A percentile compares a stretch with the other conserved stretches of the same genome.
These are phyloP conservation scores for Lysandra coridon DNA, from an alignment of 2,888 invertebrate genomes.

Conservation along the genomic window DNA sequence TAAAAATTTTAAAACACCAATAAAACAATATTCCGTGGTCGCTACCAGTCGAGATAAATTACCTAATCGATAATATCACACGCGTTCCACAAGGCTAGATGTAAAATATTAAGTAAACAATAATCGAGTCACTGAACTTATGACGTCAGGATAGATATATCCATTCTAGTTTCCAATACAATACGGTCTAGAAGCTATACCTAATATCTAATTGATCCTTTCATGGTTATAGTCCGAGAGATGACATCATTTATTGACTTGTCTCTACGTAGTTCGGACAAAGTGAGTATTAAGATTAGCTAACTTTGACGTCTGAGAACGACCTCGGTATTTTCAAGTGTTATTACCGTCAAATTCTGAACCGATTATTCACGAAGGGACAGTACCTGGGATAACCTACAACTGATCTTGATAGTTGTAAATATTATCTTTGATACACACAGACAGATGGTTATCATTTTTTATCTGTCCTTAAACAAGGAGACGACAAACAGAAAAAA, in stretches of 20 bases:
- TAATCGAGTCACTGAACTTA: slow-evolving; percentile 13
- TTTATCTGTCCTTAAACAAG: slow-evolving; percentile 31
- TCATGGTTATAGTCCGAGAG: not conserved
- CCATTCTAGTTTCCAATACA: not conserved
- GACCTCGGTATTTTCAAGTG: not conserved
- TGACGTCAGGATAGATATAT: slow-evolving; percentile 12
- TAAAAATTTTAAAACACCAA: not conserved
- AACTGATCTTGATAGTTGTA: slow-evolving; percentile 9
- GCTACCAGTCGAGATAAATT: not conserved
- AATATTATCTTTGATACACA: not conserved
- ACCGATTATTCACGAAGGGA: not conserved
- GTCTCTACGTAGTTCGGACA: not conserved
- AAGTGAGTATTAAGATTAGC: slow-evolving; percentile 3
- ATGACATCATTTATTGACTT: slow-evolving; percentile 15
- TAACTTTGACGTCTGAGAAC: not conserved
- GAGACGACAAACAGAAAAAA: slow-evolving; percentile 30
- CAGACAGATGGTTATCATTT: slow-evolving; percentile 17
- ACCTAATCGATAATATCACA: not conserved
- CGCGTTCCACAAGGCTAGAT: not conserved
- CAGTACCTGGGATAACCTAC: not conserved
- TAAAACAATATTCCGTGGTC: not conserved
- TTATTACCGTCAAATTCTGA: not conserved
- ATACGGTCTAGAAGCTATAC: slow-evolving; percentile 15
- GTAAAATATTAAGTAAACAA: slow-evolving; percentile 28
- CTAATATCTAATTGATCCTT: slow-evolving; percentile 19